Evolutionary conservation across 2,888 invertebrate genomes (phyloP), one percentile per base, ranked within the genome.

Genomic region (Nomada goodeniana): DNA sequence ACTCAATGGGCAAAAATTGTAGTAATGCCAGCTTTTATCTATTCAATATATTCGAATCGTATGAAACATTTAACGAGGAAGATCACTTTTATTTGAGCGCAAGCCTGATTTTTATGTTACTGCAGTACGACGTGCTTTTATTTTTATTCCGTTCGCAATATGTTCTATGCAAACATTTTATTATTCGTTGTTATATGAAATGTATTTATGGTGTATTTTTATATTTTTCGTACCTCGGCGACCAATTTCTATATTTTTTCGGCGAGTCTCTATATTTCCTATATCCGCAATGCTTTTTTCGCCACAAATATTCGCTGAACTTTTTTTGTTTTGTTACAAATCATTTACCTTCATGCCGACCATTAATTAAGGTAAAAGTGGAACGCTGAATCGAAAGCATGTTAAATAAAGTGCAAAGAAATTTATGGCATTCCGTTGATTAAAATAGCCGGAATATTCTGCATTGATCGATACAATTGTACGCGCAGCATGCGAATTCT

Each of bases 401-500:
- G 36, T 26, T 23, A n/a, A 44, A 1, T 18, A 15, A 72, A 55
- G n/a, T 9, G 15, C 44, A n/a, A 63, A 20, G 55, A 15, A 69
- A 53, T 72, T 63, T 11, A 44, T 13, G 9, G 47, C n/a, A 10
- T 15, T 29, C 13, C 7, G 29, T 52, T 36, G 36, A 44, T 52
- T 20, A 36, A 50, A 71, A 36, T 47, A 9, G 11, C 23, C 36
- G 60, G 18, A 11, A 13, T 36, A 18, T 57, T 42, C n/a, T 5
- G 26, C 44, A 44, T 57, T 57, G 23, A 23, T 20, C 42, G 55
- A 55, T 68, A n/a, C 23, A 52, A 61, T 52, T 52, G n/a, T 64
- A 42, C 52, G n/a, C 26, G n/a, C 47, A 5, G 29, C 55, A 29
- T 57, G 44, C 47, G 47, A 73, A 73, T 73, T 65, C 9, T 15